Evolutionary conservation across 2,797 vertebrate species (phyloP), one percentile per base, ranked within the genome.

Genomic region (Fratercula arctica): DNA sequence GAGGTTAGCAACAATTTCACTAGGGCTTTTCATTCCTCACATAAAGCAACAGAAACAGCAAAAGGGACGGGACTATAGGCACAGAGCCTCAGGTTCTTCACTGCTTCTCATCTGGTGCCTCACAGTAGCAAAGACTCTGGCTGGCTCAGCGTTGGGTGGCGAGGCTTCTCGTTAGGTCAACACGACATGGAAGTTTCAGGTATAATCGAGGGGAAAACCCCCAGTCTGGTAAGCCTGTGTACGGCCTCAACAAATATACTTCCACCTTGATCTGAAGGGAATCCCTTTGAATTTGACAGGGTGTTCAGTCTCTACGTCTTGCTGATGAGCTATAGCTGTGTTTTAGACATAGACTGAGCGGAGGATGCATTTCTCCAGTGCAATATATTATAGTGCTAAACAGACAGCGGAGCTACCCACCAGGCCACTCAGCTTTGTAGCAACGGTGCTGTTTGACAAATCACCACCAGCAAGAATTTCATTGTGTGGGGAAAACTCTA

Each of bases 131-230:
- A 12, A 46, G 48, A 75, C 43, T 11, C 19, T 1, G 10, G 67
- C 2, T 28, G 66, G 50, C 1, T 74, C 16, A 0, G 2, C 48
- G 59, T 1, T 53, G 35, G 5, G 39, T 12, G 56, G 18, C 31
- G 77, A 46, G 56, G 75, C 45, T 90, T 20, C 60, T 45, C 86
- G 3, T 20, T 11, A 75, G 66, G 66, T 61, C 75, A 95, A 3
- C 1, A 3, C 6, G n/a, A 87, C 75, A 29, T n/a, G 24, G n/a
- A 80, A 41, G 2, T 0, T 18, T 54, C 56, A n/a, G 39, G 35
- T 31, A 46, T 26, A 41, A 20, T 20, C 35, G 26, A 24, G 31
- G 28, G 12, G 7, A 11, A 2, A 9, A 25, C 6, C n/a, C 23
- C 35, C 35, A 6, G 18, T 12, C 37, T 78, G 35, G 26, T 5